phyloP scores from a whole-genome alignment of 2,113 vertebrate species.

The Otis tarda region DNA sequence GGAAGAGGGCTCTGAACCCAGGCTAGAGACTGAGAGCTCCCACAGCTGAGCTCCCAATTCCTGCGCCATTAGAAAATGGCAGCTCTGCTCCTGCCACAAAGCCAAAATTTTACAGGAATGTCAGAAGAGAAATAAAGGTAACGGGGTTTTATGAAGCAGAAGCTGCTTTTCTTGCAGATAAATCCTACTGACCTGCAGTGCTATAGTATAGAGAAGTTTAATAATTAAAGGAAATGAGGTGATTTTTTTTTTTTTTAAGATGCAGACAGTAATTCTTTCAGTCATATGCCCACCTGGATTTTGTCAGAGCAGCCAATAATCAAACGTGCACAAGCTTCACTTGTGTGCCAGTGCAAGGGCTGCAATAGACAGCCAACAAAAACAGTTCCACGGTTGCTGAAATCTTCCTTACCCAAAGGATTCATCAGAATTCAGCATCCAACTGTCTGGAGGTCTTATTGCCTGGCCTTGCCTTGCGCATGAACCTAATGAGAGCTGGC shows the following conservation, averaged over 20 bases:
- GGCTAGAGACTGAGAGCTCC: background rate
- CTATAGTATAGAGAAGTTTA: background rate
- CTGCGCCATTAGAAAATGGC: background rate
- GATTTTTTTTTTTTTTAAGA: background rate
- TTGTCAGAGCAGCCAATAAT: background rate
- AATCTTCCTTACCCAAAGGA: background rate
- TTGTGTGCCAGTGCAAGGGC: background rate
- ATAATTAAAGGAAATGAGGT: slow-evolving; percentile 23
- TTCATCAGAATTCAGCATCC: slow-evolving; percentile 32
- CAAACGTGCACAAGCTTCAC: background rate
- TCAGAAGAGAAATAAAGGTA: background rate
- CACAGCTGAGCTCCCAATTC: background rate
- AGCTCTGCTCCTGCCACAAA: background rate
- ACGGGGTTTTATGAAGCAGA: background rate
- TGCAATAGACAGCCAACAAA: background rate
- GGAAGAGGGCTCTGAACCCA: background rate
- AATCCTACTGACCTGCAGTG: background rate
- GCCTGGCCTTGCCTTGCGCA: background rate
- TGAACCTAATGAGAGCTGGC: slow-evolving; percentile 55
- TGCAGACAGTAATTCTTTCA: background rate
- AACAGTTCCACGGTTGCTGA: background rate
- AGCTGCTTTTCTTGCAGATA: background rate
- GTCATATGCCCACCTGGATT: background rate
- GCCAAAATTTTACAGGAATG: background rate
- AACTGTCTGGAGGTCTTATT: slow-evolving; percentile 18